A percentile compares a stretch with the other conserved stretches of the same genome.
These are phyloP conservation scores for Sigmodon hispidus DNA, from an alignment of 2,113 vertebrate genomes.

Conservation along the genomic window DNA sequence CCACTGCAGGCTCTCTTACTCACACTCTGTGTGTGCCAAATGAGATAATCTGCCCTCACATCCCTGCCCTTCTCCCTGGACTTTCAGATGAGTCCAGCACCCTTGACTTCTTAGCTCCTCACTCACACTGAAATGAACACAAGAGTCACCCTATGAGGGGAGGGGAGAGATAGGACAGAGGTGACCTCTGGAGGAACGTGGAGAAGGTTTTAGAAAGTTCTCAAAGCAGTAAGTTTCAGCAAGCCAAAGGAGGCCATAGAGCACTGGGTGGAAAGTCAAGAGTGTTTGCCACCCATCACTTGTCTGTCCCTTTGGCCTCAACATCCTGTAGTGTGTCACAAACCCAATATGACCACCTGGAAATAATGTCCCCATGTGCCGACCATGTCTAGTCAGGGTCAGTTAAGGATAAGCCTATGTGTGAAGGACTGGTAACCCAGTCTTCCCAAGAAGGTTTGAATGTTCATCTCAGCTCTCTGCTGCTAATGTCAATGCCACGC, in stretches of 20 bases:
- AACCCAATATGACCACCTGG: background rate
- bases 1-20: too few species aligned
- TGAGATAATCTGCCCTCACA: background rate
- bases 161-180: background rate
- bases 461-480: background rate
- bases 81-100: background rate
- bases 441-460: background rate
- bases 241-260: background rate
- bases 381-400: background rate
- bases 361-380: background rate
- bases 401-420: background rate
- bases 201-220: background rate
- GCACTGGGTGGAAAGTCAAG: background rate
- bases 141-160: background rate
- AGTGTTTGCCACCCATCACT: background rate
- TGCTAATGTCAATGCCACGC: background rate
- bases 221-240: background rate
- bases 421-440: background rate
- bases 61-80: background rate
- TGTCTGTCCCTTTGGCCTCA: background rate
- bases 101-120: background rate
- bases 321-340: background rate
- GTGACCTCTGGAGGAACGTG: background rate
- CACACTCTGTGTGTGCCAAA: fast-evolving
- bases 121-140: background rate